phyloP scores from a whole-genome alignment of 2,888 invertebrate species.

The Dione juno region DNA sequence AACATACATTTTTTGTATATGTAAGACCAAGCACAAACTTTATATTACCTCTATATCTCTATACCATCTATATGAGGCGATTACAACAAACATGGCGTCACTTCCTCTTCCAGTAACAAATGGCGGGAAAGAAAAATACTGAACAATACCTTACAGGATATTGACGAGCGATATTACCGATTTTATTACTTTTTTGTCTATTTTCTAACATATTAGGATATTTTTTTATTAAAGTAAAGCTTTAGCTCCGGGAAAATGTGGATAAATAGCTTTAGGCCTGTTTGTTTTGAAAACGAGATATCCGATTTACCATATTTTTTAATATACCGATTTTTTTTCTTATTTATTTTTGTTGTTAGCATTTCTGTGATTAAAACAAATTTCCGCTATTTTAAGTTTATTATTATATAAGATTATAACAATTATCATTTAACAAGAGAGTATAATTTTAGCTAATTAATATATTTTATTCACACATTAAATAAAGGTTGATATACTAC shows the following conservation, averaged over 20 bases:
- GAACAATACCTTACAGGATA: conserved; percentile 19
- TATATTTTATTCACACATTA: too few species aligned
- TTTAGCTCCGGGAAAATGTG: not conserved
- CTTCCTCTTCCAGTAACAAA: conserved; percentile 45
- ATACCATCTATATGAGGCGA: conserved; percentile 25
- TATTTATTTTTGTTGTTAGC: too few species aligned
- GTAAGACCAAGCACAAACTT: too few species aligned
- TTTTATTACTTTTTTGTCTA: conserved; percentile 22
- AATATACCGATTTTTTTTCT: too few species aligned
- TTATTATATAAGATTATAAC: too few species aligned
- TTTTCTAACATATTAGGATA: not conserved
- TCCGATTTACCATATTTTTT: too few species aligned
- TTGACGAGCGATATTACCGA: conserved; percentile 22
- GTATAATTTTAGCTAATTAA: too few species aligned
- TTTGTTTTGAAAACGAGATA: not conserved
- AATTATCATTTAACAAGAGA: too few species aligned
- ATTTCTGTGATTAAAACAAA: too few species aligned
- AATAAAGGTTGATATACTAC: too few species aligned
- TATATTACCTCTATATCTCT: not conserved
- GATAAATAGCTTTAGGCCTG: not conserved
- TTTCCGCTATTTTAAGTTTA: too few species aligned
- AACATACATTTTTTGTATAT: too few species aligned
- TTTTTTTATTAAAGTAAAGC: not conserved
- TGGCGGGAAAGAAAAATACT: conserved; percentile 32
- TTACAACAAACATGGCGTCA: conserved; percentile 43